Evolutionary conservation across 2,888 invertebrate species (phyloP).

Genomic region (Epiblema foenella): DNA sequence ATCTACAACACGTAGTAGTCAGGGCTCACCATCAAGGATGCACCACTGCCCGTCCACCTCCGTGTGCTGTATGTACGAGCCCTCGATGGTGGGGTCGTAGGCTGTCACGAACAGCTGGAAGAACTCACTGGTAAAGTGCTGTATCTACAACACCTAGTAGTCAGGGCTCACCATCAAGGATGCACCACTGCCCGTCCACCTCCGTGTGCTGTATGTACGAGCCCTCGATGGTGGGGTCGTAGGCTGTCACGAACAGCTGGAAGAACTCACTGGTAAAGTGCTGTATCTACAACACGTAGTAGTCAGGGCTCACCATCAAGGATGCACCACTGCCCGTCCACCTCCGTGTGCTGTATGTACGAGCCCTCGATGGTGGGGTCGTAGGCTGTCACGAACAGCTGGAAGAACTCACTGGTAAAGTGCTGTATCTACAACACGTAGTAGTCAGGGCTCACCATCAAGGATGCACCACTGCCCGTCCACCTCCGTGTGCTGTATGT

Average conservation of each 20-base stretch:
- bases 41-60: constrained; percentile 97
- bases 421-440: no score
- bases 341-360: constrained; percentile 96
- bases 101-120: constrained; percentile 97
- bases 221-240: constrained; percentile 98
- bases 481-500: constrained; percentile 96
- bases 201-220: constrained; percentile 97
- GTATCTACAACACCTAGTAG: no score
- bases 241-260: constrained; percentile 97
- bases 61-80: constrained; percentile 97
- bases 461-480: constrained; percentile 96
- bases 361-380: constrained; percentile 98
- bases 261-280: no score
- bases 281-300: no score
- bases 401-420: no score
- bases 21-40: constrained; percentile 91
- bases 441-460: constrained; percentile 87
- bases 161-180: constrained; percentile 90
- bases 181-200: constrained; percentile 96
- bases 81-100: constrained; percentile 98
- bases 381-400: constrained; percentile 97
- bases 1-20: no score
- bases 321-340: constrained; percentile 96
- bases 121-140: no score
- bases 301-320: constrained; percentile 89